These are phyloP conservation scores for Cephus runcator DNA, from an alignment of 2,888 invertebrate genomes.

Conservation along the genomic window DNA sequence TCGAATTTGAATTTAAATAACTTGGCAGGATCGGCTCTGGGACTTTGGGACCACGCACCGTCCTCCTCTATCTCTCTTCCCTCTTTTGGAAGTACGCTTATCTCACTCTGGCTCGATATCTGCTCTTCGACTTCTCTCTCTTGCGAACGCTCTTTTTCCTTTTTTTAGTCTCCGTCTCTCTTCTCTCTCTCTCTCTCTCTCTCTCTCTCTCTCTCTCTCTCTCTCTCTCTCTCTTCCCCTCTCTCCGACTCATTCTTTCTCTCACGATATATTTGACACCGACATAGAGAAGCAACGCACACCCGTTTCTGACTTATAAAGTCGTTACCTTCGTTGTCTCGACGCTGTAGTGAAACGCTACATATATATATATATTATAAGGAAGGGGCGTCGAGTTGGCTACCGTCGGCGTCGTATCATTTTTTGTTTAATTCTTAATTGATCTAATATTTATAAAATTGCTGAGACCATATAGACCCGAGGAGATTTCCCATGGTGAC, in stretches of 20 bases:
- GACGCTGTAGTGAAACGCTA: background rate
- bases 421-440: conserved; percentile 54
- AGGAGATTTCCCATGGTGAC: conserved; percentile 61
- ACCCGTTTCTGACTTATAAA: conserved; percentile 41
- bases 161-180: conserved; percentile 15
- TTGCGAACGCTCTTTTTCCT: conserved; percentile 22
- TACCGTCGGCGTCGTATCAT: conserved; percentile 18
- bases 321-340: conserved; percentile 40
- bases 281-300: conserved; percentile 13
- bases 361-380: background rate
- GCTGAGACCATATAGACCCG: conserved; percentile 33
- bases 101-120: conserved; percentile 14
- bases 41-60: conserved; percentile 63
- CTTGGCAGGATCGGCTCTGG: conserved; percentile 66
- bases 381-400: background rate
- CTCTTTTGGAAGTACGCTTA: background rate
- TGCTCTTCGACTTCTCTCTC: conserved; percentile 48
- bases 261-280: conserved; percentile 29
- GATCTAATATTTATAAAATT: conserved; percentile 60
- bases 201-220: conserved; percentile 18
- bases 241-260: conserved; percentile 23
- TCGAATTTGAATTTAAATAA: conserved; percentile 67
- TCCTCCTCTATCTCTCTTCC: conserved; percentile 34
- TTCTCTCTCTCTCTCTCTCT: conserved; percentile 1
- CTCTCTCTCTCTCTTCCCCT: conserved; percentile 7